These are phyloP conservation scores for Tyrannus savana DNA, from an alignment of 2,113 vertebrate species.

Conservation along the genomic window DNA sequence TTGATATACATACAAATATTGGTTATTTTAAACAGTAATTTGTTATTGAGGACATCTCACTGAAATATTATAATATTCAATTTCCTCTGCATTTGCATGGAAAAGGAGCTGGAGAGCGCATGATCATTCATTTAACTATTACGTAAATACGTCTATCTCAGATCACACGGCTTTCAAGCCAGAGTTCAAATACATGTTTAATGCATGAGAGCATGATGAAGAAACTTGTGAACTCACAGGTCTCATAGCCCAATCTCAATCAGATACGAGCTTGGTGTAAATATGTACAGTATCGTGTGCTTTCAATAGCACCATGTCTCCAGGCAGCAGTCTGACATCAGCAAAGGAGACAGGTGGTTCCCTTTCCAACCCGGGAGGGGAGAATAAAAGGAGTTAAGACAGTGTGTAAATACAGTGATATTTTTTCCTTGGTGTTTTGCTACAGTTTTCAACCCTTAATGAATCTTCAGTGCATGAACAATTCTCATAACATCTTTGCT, in stretches of 20 bases:
- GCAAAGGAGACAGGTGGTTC: constrained; percentile 76
- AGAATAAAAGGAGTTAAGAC: constrained; percentile 42
- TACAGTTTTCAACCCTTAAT: constrained; percentile 64
- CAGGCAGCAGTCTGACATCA: constrained; percentile 78
- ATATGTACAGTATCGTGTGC: constrained; percentile 76
- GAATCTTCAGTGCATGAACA: constrained; percentile 61
- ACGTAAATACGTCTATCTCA: constrained; percentile 51
- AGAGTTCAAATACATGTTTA: constrained; percentile 67
- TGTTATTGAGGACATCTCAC: constrained; percentile 66
- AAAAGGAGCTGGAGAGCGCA: constrained; percentile 39
- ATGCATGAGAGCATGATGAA: constrained; percentile 72
- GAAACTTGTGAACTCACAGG: constrained; percentile 67
- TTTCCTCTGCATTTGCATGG: constrained; percentile 66
- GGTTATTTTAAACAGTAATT: constrained; percentile 71
- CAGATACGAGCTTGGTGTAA: constrained; percentile 73
- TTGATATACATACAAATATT: constrained; percentile 73
- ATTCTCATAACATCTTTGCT: constrained; percentile 49
- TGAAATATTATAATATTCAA: constrained; percentile 70
- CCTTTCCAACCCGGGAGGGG: constrained; percentile 68
- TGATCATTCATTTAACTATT: constrained; percentile 68
- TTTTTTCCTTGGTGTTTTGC: constrained; percentile 53
- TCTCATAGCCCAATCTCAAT: constrained; percentile 68
- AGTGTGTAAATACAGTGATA: constrained; percentile 72
- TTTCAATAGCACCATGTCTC: constrained; percentile 70
- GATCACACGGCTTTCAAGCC: constrained; percentile 44